These are phyloP conservation scores for Poecile atricapillus DNA, from an alignment of 2,113 vertebrate genomes.

Conservation along the genomic window DNA sequence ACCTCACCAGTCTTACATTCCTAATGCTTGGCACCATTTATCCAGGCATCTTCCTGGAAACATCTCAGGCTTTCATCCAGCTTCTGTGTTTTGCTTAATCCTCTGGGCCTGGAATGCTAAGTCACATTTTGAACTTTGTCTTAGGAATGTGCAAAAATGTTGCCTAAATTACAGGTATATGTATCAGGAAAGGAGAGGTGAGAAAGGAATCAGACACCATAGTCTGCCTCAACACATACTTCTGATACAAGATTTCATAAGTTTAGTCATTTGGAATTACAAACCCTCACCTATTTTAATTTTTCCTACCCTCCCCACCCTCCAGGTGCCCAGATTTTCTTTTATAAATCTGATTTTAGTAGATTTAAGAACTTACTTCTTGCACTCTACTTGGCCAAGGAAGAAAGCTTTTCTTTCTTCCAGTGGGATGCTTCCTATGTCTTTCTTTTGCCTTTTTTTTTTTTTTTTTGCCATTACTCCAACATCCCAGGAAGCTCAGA, in stretches of 20 bases:
- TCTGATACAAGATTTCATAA: neutral
- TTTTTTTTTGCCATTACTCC: neutral
- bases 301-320: accelerated
- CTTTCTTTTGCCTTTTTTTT: neutral
- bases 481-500: neutral
- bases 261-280: neutral
- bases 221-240: neutral
- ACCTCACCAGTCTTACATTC: neutral
- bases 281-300: accelerated
- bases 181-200: neutral
- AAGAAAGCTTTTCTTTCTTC: neutral
- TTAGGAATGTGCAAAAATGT: neutral
- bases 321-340: accelerated
- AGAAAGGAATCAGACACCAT: neutral
- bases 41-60: neutral
- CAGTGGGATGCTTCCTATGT: neutral
- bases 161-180: neutral
- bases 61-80: neutral
- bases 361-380: neutral
- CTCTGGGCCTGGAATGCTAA: neutral
- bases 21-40: neutral
- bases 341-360: neutral
- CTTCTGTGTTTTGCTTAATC: neutral
- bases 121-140: neutral
- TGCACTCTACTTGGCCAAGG: neutral